These are phyloP conservation scores for Pampus argenteus DNA, from an alignment of 2,797 vertebrate genomes.

Conservation along the genomic window DNA sequence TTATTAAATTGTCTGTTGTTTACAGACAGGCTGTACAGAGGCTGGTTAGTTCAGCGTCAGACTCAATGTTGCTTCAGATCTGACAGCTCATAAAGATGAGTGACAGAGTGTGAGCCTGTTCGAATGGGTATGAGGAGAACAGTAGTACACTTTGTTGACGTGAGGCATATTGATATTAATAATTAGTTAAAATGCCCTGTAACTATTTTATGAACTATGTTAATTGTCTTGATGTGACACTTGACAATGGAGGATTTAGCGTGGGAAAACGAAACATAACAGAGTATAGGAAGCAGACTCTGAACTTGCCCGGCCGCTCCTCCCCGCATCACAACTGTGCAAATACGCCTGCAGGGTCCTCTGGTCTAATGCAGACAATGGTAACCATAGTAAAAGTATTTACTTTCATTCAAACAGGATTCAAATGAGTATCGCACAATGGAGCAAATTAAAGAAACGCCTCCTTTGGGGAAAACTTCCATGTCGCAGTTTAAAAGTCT, in stretches of 20 bases:
- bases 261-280: conserved; percentile 10
- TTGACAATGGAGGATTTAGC: not conserved
- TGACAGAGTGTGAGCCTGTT: conserved; percentile 49
- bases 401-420: conserved; percentile 70
- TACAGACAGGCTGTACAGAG: conserved; percentile 25
- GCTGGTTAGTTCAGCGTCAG: conserved; percentile 13
- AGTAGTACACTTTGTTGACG: conserved; percentile 33
- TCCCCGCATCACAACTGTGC: conserved; percentile 40
- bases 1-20: conserved; percentile 40
- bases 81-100: conserved; percentile 59
- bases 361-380: conserved; percentile 49
- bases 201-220: conserved; percentile 23
- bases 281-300: conserved; percentile 12
- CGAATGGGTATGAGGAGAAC: conserved; percentile 30
- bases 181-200: conserved; percentile 3
- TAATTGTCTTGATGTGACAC: conserved; percentile 27
- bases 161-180: conserved; percentile 28
- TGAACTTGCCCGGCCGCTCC: conserved; percentile 4
- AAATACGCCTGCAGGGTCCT: conserved; percentile 43
- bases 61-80: conserved; percentile 35
- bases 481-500: conserved; percentile 14
- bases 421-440: conserved; percentile 63
- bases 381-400: conserved; percentile 73
- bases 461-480: conserved; percentile 21
- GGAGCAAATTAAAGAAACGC: conserved; percentile 50